Percentiles rank a stretch among this genome's conserved stretches.
These are phyloP conservation scores for Procambarus virginalis DNA, from an alignment of 1,140 invertebrate genomes.

Conservation along the genomic window DNA sequence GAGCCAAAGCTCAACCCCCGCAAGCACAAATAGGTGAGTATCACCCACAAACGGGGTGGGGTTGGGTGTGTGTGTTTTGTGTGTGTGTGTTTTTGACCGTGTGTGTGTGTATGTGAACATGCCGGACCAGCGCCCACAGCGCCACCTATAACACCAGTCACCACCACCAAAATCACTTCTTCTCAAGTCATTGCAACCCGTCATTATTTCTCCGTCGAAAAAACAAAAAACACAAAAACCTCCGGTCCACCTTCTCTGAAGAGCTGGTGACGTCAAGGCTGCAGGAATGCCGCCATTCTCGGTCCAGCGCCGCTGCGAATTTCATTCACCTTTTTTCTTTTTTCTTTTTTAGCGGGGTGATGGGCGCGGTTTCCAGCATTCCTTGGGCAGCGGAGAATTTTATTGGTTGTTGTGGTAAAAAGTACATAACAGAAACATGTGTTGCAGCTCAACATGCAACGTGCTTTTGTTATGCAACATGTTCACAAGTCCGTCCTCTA, in stretches of 20 bases:
- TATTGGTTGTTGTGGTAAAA: not conserved
- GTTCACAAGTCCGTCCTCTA: not conserved
- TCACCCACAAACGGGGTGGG: too few species aligned
- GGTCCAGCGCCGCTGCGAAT: slow-evolving; percentile 5
- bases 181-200: too few species aligned
- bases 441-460: not conserved
- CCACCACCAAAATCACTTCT: too few species aligned
- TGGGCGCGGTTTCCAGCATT: slow-evolving; percentile 8
- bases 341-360: too few species aligned
- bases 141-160: too few species aligned
- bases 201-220: not conserved
- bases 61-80: too few species aligned
- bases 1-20: too few species aligned
- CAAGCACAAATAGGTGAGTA: not conserved
- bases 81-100: too few species aligned
- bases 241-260: not conserved
- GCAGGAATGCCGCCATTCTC: slow-evolving; percentile 23
- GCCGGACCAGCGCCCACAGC: not conserved
- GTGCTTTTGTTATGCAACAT: not conserved
- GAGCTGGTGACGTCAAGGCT: not conserved
- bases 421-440: not conserved
- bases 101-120: too few species aligned
- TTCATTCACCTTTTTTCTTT: slow-evolving; percentile 2
- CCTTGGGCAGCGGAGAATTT: not conserved
- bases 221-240: not conserved